Evolutionary conservation across 2,113 vertebrate species (phyloP), one percentile per base, ranked within the genome.

Genomic region (Limanda limanda): DNA sequence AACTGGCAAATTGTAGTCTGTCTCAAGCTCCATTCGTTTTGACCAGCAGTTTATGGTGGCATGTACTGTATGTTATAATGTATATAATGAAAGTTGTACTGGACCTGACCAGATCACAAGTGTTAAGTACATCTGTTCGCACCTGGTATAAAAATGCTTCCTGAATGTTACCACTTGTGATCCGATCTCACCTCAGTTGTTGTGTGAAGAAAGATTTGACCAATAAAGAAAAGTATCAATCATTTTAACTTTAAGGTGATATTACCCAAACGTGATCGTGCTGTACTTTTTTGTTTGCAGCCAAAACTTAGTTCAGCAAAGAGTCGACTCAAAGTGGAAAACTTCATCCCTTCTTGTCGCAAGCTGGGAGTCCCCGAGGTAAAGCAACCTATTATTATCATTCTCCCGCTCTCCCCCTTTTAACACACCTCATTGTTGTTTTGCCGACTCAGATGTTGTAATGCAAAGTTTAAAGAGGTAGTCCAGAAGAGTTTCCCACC

Each of bases 281-380:
- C 58, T 5, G 62, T 70, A 0, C 58, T 5, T 3, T 24, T 35
- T 14, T 42, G 17, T 45, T 83, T 68, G 2, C 89, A 97, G 96
- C 96, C 96, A 68, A 97, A 96, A 79, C 94, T 97, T 86, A 97
- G 96, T 62, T 70, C 92, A 1, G 92, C 95, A 23, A 97, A 96
- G 81, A 93, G 95, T 82, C 94, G 95, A 56, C 95, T 95, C 66
- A 97, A 97, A 11, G 95, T 97, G 69, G 96, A 97, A 73, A 96
- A 94, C 89, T 97, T 97, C 89, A 80, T 96, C 18, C 61, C 92
- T 24, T 96, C 96, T n/a, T 97, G 96, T 73, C 95, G 95, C 5
- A 96, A 93, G 76, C 93, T 97, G 80, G 96, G 96, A 5, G 91
- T 97, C 18, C 91, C 96, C 0, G 96, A 97, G 96, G 96, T 97